A percentile compares a stretch with the other conserved stretches of the same genome.
Evolutionary conservation across 1,140 invertebrate genomes (phyloP).

Genomic region (Babylonia areolata): DNA sequence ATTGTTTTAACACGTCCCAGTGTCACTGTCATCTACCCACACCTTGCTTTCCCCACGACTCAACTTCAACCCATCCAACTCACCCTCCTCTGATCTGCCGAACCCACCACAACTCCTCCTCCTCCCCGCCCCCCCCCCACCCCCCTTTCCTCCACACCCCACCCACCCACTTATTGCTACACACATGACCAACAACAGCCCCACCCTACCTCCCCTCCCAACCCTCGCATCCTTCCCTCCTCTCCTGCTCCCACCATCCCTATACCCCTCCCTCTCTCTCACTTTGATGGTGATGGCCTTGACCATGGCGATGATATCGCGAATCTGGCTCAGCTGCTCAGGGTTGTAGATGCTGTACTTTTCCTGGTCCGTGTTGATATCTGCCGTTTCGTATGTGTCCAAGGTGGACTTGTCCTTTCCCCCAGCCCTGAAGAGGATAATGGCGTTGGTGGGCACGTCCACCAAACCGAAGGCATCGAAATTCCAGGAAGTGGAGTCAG

Average conservation of each 20-base stretch:
- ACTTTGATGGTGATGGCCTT: neutral
- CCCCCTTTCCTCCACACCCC: neutral
- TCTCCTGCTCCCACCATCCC: no score
- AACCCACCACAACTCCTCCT: no score
- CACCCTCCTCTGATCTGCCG: no score
- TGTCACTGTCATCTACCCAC: no score
- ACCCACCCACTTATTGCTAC: neutral
- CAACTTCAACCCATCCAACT: no score
- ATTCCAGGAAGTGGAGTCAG: constrained; percentile 28
- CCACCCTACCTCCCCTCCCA: no score
- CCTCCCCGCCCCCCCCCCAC: neutral
- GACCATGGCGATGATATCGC: neutral
- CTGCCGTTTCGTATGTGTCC: neutral
- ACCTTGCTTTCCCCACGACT: no score
- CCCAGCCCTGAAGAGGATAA: constrained; percentile 1
- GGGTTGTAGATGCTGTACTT: neutral
- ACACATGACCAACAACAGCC: no score
- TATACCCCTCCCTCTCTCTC: neutral
- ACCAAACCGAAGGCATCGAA: constrained; percentile 25
- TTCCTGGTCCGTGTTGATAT: neutral
- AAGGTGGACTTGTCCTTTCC: neutral
- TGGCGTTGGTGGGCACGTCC: constrained; percentile 22
- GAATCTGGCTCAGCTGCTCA: neutral
- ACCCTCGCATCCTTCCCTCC: no score
- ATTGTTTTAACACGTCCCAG: no score